Base-by-base conservation (phyloP, 2,113 vertebrate genomes). In the Brachirus orientalis region DNA sequence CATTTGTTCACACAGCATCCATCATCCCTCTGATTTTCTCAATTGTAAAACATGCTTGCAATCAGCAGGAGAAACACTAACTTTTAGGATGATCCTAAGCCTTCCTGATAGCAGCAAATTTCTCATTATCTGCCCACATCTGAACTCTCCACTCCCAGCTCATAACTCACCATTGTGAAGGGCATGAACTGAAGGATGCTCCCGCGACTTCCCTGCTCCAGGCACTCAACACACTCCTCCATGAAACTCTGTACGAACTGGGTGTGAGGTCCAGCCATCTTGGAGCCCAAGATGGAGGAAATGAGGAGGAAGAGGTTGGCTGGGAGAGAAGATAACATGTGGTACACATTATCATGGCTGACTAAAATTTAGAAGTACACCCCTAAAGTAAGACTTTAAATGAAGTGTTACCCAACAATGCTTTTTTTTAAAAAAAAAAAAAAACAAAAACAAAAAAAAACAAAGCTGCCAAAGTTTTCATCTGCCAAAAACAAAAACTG, bases 191-290 rank as follows among this genome's bases (percentile, higher is more conserved):
- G 97, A 33, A 99, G 91, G 85, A 99, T 97, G 89, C 94, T 98
- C 11, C 95, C 95, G 0, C 95, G 94, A 83, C 95, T 95, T 63
- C 96, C 97, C 88, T 97, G 97, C 78, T 99, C 97, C 82, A 96
- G 90, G 58, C 96, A 98, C 63, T 95, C 95, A 22, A 99, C 98
- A 0, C 97, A 99, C 82, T 98, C 97, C 88, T 99, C 95, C 93
- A 99, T 94, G 87, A 99, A 99, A 92, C 96, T 98, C 90, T 99
- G 98, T 1, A 98, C 97, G 44, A 99, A 99, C 92, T 98, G 98
- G 3, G 97, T 99, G 90, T 99, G 98, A 1, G 96, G 95, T 0
- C 98, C 97, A 0, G 96, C 96, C 0, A 94, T 96, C 90, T 96
- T 96, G 1, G 96, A 96, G 11, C 95, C 94, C 92, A 98, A 82